Evolutionary conservation across 2,888 invertebrate genomes (phyloP).

Genomic region (Melanargia galathea): DNA sequence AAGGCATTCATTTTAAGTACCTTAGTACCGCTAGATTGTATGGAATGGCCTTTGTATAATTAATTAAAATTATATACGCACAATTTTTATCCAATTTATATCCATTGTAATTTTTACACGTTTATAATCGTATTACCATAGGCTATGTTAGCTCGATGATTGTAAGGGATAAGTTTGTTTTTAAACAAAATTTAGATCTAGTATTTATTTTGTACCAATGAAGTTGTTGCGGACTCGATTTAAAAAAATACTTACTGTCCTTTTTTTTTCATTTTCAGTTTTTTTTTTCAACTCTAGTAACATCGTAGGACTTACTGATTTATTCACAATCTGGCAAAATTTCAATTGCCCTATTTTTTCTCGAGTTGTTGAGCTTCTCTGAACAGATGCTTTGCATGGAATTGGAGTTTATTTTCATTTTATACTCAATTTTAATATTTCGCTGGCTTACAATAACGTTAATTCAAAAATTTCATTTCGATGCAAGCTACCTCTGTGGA

Average conservation of each 20-base stretch:
- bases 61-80: constrained; percentile 43
- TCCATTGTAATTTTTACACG: constrained; percentile 49
- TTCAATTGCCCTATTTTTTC: background rate
- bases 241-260: background rate
- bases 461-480: too few relatives aligned
- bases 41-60: constrained; percentile 43
- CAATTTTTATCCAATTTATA: constrained; percentile 51
- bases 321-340: background rate
- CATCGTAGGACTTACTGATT: background rate
- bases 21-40: constrained; percentile 45
- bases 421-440: background rate
- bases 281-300: constrained; percentile 13
- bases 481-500: too few relatives aligned
- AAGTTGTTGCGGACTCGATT: constrained; percentile 7
- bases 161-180: constrained; percentile 24
- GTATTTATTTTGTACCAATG: constrained; percentile 36
- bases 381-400: background rate
- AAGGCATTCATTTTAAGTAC: constrained; percentile 17
- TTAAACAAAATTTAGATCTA: constrained; percentile 24
- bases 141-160: constrained; percentile 29
- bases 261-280: constrained; percentile 2
- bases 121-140: constrained; percentile 43
- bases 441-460: background rate
- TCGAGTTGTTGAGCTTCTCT: background rate
- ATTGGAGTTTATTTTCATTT: too few relatives aligned